phyloP scores from a whole-genome alignment of 2,797 vertebrate genomes.

The Ciconia nigra region DNA sequence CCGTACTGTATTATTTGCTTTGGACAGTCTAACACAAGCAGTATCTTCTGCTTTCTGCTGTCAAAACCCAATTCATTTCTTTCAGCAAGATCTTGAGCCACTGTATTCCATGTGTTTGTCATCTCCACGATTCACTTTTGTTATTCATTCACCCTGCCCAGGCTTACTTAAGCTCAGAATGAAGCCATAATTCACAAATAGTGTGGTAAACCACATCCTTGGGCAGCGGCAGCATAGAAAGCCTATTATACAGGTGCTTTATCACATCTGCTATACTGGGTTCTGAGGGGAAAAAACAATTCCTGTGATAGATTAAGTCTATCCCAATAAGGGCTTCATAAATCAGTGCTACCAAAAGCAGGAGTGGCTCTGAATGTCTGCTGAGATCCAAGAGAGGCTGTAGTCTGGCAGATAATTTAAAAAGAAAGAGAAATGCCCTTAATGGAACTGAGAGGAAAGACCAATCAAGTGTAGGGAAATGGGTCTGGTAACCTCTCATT shows the following conservation, averaged over 20 bases:
- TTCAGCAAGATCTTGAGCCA: not conserved
- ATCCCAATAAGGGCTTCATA: slow-evolving; percentile 28
- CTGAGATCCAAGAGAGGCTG: not conserved
- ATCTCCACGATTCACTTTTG: not conserved
- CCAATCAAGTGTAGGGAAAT: not conserved
- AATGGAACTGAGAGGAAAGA: not conserved
- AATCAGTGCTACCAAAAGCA: slow-evolving; percentile 16
- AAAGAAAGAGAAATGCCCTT: not conserved
- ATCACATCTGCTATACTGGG: slow-evolving; percentile 17
- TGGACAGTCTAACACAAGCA: not conserved
- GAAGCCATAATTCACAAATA: slow-evolving; percentile 7
- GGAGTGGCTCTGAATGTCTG: slow-evolving; percentile 2
- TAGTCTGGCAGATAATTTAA: not conserved
- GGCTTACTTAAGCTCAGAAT: slow-evolving; percentile 31
- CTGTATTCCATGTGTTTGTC: not conserved
- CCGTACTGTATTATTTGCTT: not conserved
- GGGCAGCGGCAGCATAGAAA: not conserved
- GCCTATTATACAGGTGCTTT: slow-evolving; percentile 44
- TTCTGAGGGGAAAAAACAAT: slow-evolving; percentile 33
- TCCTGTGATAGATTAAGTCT: slow-evolving; percentile 39
- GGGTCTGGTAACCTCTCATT: not conserved
- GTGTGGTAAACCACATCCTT: slow-evolving; percentile 38
- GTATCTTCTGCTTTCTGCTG: not conserved
- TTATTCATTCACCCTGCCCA: slow-evolving; percentile 30
- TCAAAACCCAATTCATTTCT: not conserved